phyloP scores from a whole-genome alignment of 64 coral and sea anemone genomes.

The Montipora efflorescens region DNA sequence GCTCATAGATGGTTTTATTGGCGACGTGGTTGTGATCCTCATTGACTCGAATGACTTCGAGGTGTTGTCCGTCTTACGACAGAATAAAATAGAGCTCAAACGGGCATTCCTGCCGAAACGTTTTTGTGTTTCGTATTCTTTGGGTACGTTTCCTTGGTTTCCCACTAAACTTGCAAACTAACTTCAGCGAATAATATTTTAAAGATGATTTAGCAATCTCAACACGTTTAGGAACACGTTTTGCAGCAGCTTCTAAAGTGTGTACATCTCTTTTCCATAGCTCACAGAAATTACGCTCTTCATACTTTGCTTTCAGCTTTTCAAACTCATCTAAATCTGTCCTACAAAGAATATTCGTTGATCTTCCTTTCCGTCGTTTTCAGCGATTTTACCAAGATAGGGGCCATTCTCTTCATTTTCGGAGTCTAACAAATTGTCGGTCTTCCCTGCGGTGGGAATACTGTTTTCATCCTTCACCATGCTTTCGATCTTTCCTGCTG shows the following conservation, averaged over 20 bases:
- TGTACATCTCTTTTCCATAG: constrained; percentile 1
- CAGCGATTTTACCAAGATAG: too few relatives aligned
- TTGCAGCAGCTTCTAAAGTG: background rate
- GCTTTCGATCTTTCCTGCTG: too few relatives aligned
- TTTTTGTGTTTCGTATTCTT: background rate
- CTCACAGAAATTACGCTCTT: background rate
- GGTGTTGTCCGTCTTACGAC: background rate
- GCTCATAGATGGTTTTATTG: constrained; percentile 11
- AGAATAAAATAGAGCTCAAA: background rate
- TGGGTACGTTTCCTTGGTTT: background rate
- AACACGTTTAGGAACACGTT: constrained; percentile 20
- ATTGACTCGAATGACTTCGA: background rate
- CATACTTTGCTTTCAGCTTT: background rate
- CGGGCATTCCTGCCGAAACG: constrained; percentile 14
- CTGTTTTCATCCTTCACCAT: too few relatives aligned
- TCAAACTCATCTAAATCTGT: constrained; percentile 19
- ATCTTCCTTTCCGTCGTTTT: too few relatives aligned
- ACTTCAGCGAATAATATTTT: constrained; percentile 2
- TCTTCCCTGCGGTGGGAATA: too few relatives aligned
- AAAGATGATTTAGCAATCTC: background rate
- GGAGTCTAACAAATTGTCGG: too few relatives aligned
- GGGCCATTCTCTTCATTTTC: too few relatives aligned
- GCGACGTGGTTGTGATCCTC: background rate
- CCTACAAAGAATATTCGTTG: constrained; percentile 1
- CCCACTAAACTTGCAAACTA: constrained; percentile 8